These are phyloP conservation scores for Drepana falcataria DNA, from an alignment of 2,888 invertebrate genomes.

Conservation along the genomic window DNA sequence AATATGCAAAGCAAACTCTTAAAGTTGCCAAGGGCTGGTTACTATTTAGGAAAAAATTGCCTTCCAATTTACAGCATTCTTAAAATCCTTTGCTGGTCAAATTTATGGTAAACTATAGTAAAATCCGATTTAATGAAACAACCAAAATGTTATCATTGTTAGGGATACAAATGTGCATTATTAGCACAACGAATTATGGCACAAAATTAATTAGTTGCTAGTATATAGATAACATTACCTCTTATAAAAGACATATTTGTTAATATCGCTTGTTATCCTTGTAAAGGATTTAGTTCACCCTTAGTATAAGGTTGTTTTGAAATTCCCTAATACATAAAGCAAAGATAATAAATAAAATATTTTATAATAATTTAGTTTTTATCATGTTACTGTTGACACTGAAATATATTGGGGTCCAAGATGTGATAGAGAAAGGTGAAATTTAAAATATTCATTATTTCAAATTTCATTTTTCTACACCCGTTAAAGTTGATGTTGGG, in stretches of 20 bases:
- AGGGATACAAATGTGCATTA: slow-evolving; percentile 37
- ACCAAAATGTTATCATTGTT: slow-evolving; percentile 23
- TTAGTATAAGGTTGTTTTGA: slow-evolving; percentile 60
- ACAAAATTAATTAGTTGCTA: slow-evolving; percentile 58
- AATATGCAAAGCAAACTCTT: too few relatives aligned
- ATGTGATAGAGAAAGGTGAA: slow-evolving; percentile 44
- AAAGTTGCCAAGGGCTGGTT: too few relatives aligned
- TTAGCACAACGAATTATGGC: slow-evolving; percentile 55
- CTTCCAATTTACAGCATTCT: too few relatives aligned
- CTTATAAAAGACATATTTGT: slow-evolving; percentile 66
- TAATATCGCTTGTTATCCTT: slow-evolving; percentile 73
- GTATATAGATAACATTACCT: slow-evolving; percentile 52
- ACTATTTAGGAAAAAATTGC: too few relatives aligned
- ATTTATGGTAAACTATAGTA: too few relatives aligned
- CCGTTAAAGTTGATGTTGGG: slow-evolving; percentile 11
- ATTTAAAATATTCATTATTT: slow-evolving; percentile 32
- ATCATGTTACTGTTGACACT: slow-evolving; percentile 57
- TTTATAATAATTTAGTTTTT: slow-evolving; percentile 67
- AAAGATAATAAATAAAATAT: slow-evolving; percentile 42
- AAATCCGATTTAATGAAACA: too few relatives aligned
- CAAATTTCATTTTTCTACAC: slow-evolving; percentile 13
- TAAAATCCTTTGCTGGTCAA: too few relatives aligned
- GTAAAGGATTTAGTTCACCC: slow-evolving; percentile 64
- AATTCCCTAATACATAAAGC: slow-evolving; percentile 50
- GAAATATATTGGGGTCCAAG: slow-evolving; percentile 66